Evolutionary conservation across 2,113 vertebrate genomes (phyloP), one percentile per base, ranked within the genome.

Genomic region (Archilochus colubris): DNA sequence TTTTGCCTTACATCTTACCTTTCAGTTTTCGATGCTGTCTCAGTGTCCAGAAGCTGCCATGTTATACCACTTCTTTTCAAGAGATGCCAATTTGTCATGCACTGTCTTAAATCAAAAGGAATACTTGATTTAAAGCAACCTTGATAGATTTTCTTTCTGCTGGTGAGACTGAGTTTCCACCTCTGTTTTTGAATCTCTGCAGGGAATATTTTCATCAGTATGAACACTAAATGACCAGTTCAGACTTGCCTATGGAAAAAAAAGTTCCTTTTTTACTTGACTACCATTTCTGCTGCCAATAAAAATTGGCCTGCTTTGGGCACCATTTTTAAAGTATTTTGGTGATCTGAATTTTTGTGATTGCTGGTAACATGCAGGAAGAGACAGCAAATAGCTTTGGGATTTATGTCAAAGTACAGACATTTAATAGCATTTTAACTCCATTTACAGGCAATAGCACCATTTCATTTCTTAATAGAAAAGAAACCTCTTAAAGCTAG

Each of bases 371-470:
- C 64, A 86, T 75, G n/a, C 51, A 83, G 72, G 51, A 93, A 83
- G 48, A 82, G 15, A 53, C 38, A 63, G 68, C 25, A 74, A 89
- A 82, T 82, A 70, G 78, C 58, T 95, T 90, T 80, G 64, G 67
- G 44, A 61, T 88, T 23, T 78, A 40, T 95, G 96, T 91, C 73
- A 88, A 82, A 90, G 22, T 85, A 51, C 11, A 61, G 20, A 2
- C 33, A 73, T 79, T 94, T 95, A 95, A 90, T 86, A 82, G 50
- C 17, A 8, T 59, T 88, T 91, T 91, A 93, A 94, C 77, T 89
- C 78, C 40, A 55, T 91, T 93, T 94, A 40, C 40, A 85, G 64
- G 76, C 79, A 92, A 91, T 89, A 86, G 43, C 19, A 79, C 31
- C 28, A 75, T 89, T 94, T 91, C 33, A 28, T 70, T 81, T 79